Base-by-base conservation (phyloP, 2,113 vertebrate genomes). In the Regulus satrapa region DNA sequence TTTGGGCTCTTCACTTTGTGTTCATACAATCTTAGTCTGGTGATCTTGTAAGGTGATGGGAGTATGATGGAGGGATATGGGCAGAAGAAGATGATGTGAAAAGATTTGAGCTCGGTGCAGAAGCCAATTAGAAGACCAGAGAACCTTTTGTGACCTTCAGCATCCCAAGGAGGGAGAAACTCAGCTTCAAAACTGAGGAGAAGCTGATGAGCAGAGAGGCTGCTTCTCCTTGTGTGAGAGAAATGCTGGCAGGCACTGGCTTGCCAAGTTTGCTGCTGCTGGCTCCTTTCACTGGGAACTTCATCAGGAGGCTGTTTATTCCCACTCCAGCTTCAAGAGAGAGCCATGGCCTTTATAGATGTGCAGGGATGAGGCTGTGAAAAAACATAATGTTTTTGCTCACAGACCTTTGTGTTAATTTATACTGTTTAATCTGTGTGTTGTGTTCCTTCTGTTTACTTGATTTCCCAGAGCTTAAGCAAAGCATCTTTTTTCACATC, bases 241-340 rank as follows among this genome's bases (percentile, higher is more conserved):
- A 94, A 63, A 48, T 75, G 14, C 85, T 91, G 73, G 56, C 3
- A 14, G 69, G 34, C 17, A 4, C 18, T n/a, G 52, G 38, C 34
- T 71, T 94, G 90, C 92, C 95, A 94, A 85, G 58, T 79, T 88
- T 8, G 0, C 66, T 82, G 40, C 71, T 94, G 58, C 86, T 85
- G 90, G 81, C 81, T 85, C 28, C 40, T 88, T 74, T 78, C 74
- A 48, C 66, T 19, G 32, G 52, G 48, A 97, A 61, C 78, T 78
- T 85, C 54, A 94, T 82, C 66, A 88, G 62, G 24, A 85, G 54
- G 49, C 25, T 92, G 52, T 83, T 92, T 92, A 79, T 89, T 94
- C 84, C 67, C 25, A 12, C 83, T 96, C 85, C 58, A 72, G 51
- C 88, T 89, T 82, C 2, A 0, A 72, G 54, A 9, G 4, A 87